Percentiles rank a stretch among this genome's conserved stretches.
Evolutionary conservation across 1,140 invertebrate species (phyloP).

Genomic region (Pectinophora gossypiella): DNA sequence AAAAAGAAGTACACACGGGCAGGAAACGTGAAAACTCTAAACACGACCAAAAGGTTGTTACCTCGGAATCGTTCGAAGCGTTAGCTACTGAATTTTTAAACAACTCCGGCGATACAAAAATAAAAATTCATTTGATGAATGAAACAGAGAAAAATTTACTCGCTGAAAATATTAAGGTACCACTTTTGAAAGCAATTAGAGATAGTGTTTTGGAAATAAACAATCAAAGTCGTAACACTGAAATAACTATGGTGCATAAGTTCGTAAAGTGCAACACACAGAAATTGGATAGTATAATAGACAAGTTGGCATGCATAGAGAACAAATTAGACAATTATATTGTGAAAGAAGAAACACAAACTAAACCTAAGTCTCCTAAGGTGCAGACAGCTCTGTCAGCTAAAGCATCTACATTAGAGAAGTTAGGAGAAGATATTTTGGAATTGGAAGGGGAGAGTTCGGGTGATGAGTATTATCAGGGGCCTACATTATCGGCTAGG

Average conservation of each 20-base stretch:
- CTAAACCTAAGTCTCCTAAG: conserved; percentile 15
- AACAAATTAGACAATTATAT: conserved; percentile 29
- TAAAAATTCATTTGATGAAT: conserved; percentile 64
- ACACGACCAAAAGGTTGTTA: conserved; percentile 28
- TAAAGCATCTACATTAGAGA: conserved; percentile 44
- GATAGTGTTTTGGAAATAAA: conserved; percentile 40
- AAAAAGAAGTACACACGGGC: no score
- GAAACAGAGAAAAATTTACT: conserved; percentile 48
- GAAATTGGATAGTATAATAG: conserved; percentile 43
- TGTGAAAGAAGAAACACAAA: background rate
- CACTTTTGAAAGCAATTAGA: conserved; percentile 42
- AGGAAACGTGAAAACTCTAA: conserved; percentile 27
- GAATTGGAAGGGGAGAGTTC: conserved; percentile 35
- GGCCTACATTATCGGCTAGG: conserved; percentile 16
- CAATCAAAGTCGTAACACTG: conserved; percentile 17
- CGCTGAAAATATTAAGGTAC: conserved; percentile 41
- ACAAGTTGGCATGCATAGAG: conserved; percentile 37
- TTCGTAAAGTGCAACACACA: conserved; percentile 30
- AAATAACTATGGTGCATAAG: conserved; percentile 29
- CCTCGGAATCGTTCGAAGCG: conserved; percentile 53
- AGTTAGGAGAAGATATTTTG: conserved; percentile 44
- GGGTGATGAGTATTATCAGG: conserved; percentile 39
- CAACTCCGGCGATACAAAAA: conserved; percentile 30
- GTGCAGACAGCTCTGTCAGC: conserved; percentile 6
- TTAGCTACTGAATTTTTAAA: conserved; percentile 40